Percentiles rank a stretch among this genome's conserved stretches.
These are phyloP conservation scores for Volucella inflata DNA, from an alignment of 2,888 invertebrate genomes.

Conservation along the genomic window DNA sequence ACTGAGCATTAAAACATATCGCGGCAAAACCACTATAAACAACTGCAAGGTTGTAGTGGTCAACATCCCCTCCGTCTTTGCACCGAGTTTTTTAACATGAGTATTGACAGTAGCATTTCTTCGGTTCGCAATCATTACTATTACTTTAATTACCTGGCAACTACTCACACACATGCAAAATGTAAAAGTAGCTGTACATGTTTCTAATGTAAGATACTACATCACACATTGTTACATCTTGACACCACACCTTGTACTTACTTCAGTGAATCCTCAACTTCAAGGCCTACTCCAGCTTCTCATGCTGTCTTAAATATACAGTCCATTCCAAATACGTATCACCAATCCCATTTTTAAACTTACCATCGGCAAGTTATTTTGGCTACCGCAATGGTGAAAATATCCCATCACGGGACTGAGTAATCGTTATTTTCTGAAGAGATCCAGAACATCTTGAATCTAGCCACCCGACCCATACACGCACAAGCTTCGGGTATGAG, in stretches of 20 bases:
- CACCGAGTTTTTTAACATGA: slow-evolving; percentile 22
- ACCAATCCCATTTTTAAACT: slow-evolving; percentile 15
- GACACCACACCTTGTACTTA: too few relatives aligned
- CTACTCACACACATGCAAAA: background rate
- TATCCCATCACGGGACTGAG: slow-evolving; percentile 16
- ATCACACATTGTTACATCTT: slow-evolving; percentile 33
- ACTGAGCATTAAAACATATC: too few relatives aligned
- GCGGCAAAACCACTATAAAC: too few relatives aligned
- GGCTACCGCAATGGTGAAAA: too few relatives aligned
- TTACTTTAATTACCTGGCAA: slow-evolving; percentile 10
- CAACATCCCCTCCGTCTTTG: slow-evolving; percentile 46
- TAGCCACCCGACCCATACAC: background rate
- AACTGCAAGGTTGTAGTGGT: slow-evolving; percentile 32
- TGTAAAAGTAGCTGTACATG: slow-evolving; percentile 31
- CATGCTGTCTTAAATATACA: background rate
- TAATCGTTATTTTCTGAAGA: slow-evolving; percentile 55
- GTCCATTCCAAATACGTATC: slow-evolving; percentile 8
- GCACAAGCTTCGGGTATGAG: slow-evolving; percentile 6
- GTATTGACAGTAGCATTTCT: background rate
- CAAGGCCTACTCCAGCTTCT: too few relatives aligned
- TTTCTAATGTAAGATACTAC: slow-evolving; percentile 20
- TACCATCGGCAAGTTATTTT: slow-evolving; percentile 3
- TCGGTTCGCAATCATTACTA: background rate
- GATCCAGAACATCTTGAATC: background rate
- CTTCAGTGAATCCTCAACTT: too few relatives aligned